These are phyloP conservation scores for Metopolophium dirhodum DNA, from an alignment of 1,140 invertebrate species.

Conservation along the genomic window DNA sequence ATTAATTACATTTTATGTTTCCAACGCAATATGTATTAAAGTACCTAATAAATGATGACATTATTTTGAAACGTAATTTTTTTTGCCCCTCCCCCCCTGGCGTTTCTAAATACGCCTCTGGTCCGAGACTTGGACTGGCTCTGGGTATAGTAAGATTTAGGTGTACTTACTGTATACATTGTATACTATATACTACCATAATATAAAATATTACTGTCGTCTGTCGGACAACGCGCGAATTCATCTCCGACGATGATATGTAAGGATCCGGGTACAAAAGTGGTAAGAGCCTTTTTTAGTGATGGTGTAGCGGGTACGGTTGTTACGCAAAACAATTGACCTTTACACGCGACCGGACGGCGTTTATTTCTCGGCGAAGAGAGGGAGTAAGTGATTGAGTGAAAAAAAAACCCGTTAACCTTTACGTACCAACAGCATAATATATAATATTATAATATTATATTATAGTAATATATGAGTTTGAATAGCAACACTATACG, in stretches of 20 bases:
- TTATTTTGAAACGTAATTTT: too few relatives aligned
- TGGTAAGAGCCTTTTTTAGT: background rate
- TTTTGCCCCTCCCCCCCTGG: too few relatives aligned
- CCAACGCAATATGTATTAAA: too few relatives aligned
- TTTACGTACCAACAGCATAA: background rate
- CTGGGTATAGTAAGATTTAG: too few relatives aligned
- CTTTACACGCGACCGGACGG: conserved; percentile 20
- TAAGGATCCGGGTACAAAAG: background rate
- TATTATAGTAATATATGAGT: background rate
- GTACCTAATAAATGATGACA: too few relatives aligned
- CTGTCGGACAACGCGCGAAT: background rate
- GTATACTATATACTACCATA: too few relatives aligned
- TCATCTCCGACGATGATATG: background rate
- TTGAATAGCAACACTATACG: background rate
- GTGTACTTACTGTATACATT: too few relatives aligned
- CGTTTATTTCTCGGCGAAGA: background rate
- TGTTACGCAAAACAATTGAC: conserved; percentile 43
- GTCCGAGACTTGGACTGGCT: too few relatives aligned
- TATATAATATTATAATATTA: background rate
- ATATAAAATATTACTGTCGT: too few relatives aligned
- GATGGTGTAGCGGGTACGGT: background rate
- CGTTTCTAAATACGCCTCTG: too few relatives aligned
- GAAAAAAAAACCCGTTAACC: conserved; percentile 19
- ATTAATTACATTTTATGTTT: too few relatives aligned
- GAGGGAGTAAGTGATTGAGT: background rate